These are phyloP conservation scores for Hemaris fuciformis DNA, from an alignment of 2,888 invertebrate species.

Conservation along the genomic window DNA sequence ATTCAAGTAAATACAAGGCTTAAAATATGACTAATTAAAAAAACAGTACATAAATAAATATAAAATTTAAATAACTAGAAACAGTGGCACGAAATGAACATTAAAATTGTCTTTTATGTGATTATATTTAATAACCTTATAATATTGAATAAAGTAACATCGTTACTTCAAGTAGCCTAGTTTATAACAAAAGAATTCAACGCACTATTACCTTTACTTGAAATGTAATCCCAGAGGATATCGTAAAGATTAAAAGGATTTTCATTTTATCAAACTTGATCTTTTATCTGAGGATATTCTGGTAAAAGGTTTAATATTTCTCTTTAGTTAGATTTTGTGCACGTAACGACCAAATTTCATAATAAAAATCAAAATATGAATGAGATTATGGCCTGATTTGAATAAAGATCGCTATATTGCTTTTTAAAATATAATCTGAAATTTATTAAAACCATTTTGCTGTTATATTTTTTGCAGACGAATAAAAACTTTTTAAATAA, in stretches of 20 bases:
- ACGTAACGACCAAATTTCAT: background rate
- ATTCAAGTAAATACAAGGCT: too few species aligned
- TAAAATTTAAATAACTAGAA: too few species aligned
- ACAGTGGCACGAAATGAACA: too few species aligned
- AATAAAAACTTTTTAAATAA: background rate
- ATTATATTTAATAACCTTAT: too few species aligned
- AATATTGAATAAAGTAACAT: too few species aligned
- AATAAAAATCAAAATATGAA: background rate
- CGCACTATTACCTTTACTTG: background rate
- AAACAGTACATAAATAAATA: too few species aligned
- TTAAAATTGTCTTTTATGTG: too few species aligned
- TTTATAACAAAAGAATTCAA: background rate
- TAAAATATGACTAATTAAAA: too few species aligned
- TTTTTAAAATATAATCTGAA: background rate
- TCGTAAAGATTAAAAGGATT: background rate
- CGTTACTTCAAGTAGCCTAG: too few species aligned
- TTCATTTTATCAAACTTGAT: background rate
- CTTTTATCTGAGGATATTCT: background rate
- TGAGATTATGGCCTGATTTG: too few species aligned
- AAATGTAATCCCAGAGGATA: background rate
- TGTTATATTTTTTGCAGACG: too few species aligned
- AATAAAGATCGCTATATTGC: background rate
- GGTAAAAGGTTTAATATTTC: background rate
- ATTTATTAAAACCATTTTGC: too few species aligned
- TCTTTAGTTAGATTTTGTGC: background rate